Base-by-base conservation (phyloP, 2,113 vertebrate genomes). In the Falcunculus frontatus region DNA sequence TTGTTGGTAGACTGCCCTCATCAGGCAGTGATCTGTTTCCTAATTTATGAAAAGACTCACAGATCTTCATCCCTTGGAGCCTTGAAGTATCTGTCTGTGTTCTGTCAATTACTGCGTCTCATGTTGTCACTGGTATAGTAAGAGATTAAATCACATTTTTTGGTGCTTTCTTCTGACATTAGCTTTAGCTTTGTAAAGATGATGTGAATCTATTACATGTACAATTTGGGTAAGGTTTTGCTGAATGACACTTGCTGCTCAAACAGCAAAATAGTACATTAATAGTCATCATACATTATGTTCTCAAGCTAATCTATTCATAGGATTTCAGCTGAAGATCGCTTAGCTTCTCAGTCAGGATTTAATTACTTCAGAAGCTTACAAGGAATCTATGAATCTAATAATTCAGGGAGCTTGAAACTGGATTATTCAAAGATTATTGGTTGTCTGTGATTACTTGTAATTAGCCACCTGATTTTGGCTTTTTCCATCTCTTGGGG, bases 331-430 rank as follows among this genome's bases (percentile, higher is more conserved):
- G 73, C 64, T 89, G 82, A 97, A 78, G 88, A 94, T 90, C 10
- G 0, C 76, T 96, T 93, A 88, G 76, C 90, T 97, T 57, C 80
- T 90, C 73, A 70, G 68, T 67, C 83, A 92, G 75, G 42, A 50
- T 89, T 96, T 94, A 95, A 95, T 97, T 95, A 90, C 82, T 96
- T 94, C 79, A 92, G 82, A 86, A 35, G 64, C 73, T 96, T 95
- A 96, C 85, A 93, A 89, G 73, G 46, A 84, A 90, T 96, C 90
- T 94, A 56, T 92, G 76, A 93, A 96, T 95, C 93, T 94, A 89
- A 84, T 96, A 96, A 96, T 93, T 86, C 83, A 84, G 37, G 42
- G 52, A 4, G 14, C 46, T 85, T 92, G 76, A 81, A 92, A 95
- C 72, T 78, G 85, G 87, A 94, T 96, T 93, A 92, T 95, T 95